A percentile compares a stretch with the other conserved stretches of the same genome.
phyloP scores from a whole-genome alignment of 2,113 vertebrate species.

The Edolisoma coerulescens region DNA sequence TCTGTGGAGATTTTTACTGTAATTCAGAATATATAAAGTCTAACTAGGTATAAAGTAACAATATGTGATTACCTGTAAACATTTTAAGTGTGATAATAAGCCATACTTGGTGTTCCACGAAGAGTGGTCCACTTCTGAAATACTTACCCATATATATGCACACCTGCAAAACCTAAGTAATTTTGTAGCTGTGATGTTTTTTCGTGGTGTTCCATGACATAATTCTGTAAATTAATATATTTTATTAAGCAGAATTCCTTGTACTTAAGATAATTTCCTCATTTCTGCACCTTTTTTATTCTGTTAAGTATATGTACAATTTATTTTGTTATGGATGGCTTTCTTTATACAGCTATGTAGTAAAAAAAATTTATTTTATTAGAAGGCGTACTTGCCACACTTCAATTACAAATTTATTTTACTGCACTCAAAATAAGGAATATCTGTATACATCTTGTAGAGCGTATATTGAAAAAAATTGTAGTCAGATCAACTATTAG shows the following conservation, averaged over 20 bases:
- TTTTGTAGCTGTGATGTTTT: not conserved
- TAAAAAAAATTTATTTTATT: not conserved
- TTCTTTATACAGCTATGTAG: not conserved
- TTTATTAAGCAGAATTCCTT: not conserved
- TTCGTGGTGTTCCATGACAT: not conserved
- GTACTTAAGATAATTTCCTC: not conserved
- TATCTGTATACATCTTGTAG: not conserved
- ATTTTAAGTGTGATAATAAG: not conserved
- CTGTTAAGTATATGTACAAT: not conserved
- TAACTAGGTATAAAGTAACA: not conserved
- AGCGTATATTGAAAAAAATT: not conserved
- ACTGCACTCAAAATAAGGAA: not conserved
- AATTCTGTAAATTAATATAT: not conserved
- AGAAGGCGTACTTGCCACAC: not conserved
- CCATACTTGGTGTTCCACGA: not conserved
- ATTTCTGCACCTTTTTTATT: not conserved
- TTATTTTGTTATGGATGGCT: not conserved
- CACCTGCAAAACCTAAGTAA: not conserved
- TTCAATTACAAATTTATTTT: not conserved
- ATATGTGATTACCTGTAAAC: not conserved
- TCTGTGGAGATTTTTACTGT: fast-evolving
- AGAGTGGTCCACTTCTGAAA: not conserved
- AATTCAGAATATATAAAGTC: not conserved
- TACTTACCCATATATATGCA: not conserved
- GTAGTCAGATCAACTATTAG: not conserved